Percentiles rank a stretch among this genome's conserved stretches.
Evolutionary conservation across 64 coral and sea anemone genomes (phyloP).

Genomic region (Pachyseris speciosa): DNA sequence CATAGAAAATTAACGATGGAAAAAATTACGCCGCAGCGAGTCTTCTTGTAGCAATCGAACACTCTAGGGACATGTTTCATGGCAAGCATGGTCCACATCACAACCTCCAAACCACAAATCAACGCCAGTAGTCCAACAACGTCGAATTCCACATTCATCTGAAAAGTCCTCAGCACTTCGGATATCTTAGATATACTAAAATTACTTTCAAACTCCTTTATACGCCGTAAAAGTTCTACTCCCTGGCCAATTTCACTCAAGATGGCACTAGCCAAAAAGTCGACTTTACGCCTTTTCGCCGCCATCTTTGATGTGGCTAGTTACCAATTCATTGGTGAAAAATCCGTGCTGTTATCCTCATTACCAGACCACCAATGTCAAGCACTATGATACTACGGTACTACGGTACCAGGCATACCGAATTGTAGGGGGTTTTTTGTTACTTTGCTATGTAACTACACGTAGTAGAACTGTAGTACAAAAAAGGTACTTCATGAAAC

Average conservation of each 20-base stretch:
- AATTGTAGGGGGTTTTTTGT: no score
- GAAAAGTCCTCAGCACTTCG: neutral
- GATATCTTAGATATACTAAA: neutral
- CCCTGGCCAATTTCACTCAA: neutral
- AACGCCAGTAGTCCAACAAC: neutral
- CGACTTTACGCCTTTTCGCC: neutral
- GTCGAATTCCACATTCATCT: neutral
- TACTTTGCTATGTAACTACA: neutral
- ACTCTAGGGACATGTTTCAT: slow-evolving; percentile 18
- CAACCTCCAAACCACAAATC: neutral
- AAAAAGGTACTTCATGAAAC: neutral
- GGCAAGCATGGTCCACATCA: neutral
- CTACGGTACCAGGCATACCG: neutral
- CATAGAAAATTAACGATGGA: neutral
- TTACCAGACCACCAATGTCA: neutral
- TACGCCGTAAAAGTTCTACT: neutral
- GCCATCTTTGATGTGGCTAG: neutral
- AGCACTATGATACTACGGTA: neutral
- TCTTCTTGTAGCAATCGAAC: slow-evolving; percentile 9
- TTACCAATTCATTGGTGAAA: neutral
- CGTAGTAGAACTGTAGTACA: neutral
- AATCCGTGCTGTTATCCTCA: no score
- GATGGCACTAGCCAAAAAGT: neutral
- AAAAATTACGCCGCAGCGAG: neutral
- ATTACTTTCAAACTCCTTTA: neutral